Evolutionary conservation across 2,888 invertebrate species (phyloP), one percentile per base, ranked within the genome.

Genomic region (Epinotia bilunana): DNA sequence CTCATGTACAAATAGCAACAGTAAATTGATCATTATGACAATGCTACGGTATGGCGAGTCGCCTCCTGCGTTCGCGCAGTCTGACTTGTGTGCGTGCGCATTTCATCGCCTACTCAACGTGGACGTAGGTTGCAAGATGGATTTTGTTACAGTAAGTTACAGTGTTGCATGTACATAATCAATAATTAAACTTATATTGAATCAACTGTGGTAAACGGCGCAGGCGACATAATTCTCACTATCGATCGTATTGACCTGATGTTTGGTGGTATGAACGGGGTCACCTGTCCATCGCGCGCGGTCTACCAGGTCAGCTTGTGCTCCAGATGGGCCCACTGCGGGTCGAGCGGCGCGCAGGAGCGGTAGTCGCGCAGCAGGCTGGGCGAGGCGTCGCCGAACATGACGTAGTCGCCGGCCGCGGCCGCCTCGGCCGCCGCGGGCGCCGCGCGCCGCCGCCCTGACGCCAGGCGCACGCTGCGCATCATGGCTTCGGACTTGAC

Each of bases 291-390:
- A 16, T n/a, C n/a, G 53, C 16, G 20, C 20, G 39, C 18, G 33
- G 20, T 57, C 57, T 83, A 87, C 2, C 87, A 74, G 83, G 88
- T 83, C 0, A 93, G 80, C 78, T 91, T 92, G 62, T 86, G 84
- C 68, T 91, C 92, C 20, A 93, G 78, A 2, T 88, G 91, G 0
- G 91, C 91, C 93, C 93, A 93, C 2, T 79, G 74, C 0, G 92
- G 92, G 76, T 90, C 88, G 0, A 93, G 86, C 0, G 87, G 87
- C 1, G 81, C 77, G 11, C 79, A 82, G 0, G 58, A 67, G 72
- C 77, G 77, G 62, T 71, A 77, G 70, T 86, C 86, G 2, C 76
- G 61, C 2, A 80, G 68, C 6, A 80, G 76, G 53, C 84, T 76
- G 39, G 83, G 82, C 76, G 86, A 12, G 5, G 81, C 64, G 0